These are phyloP conservation scores for Patella ulyssiponensis DNA, from an alignment of 2,888 invertebrate species.

Conservation along the genomic window DNA sequence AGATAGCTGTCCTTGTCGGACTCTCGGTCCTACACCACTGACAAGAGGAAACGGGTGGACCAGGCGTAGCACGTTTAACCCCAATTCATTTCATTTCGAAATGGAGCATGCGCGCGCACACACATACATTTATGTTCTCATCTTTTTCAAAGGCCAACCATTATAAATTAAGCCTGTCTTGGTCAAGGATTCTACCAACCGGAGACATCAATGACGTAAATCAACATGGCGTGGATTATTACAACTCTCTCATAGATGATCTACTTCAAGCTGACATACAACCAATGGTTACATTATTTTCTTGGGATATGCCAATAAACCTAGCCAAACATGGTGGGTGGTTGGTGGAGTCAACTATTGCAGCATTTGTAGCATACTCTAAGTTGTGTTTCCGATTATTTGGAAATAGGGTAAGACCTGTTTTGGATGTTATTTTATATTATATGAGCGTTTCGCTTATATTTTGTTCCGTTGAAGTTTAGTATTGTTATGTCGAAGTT, in stretches of 20 bases:
- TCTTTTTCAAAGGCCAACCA: constrained; percentile 47
- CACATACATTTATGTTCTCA: too few relatives aligned
- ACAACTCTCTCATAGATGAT: constrained; percentile 82
- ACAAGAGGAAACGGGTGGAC: too few relatives aligned
- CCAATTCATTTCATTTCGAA: too few relatives aligned
- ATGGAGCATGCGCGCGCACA: too few relatives aligned
- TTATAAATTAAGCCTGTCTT: constrained; percentile 76
- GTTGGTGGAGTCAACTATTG: constrained; percentile 52
- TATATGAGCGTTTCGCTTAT: too few relatives aligned
- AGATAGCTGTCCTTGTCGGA: too few relatives aligned
- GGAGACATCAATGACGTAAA: constrained; percentile 75
- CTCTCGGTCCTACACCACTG: too few relatives aligned
- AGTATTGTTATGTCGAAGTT: too few relatives aligned
- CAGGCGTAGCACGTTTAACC: too few relatives aligned
- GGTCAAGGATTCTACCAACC: constrained; percentile 83
- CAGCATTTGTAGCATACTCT: constrained; percentile 67
- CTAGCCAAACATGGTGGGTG: constrained; percentile 70
- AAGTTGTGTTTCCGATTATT: constrained; percentile 63
- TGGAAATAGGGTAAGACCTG: constrained; percentile 56
- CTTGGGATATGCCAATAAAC: constrained; percentile 65
- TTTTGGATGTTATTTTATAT: too few relatives aligned
- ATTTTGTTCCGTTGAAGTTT: too few relatives aligned
- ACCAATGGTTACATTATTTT: constrained; percentile 76
- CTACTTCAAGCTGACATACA: constrained; percentile 76
- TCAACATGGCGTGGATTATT: constrained; percentile 81